phyloP scores from a whole-genome alignment of 2,797 vertebrate genomes.

The Coilia nasus region DNA sequence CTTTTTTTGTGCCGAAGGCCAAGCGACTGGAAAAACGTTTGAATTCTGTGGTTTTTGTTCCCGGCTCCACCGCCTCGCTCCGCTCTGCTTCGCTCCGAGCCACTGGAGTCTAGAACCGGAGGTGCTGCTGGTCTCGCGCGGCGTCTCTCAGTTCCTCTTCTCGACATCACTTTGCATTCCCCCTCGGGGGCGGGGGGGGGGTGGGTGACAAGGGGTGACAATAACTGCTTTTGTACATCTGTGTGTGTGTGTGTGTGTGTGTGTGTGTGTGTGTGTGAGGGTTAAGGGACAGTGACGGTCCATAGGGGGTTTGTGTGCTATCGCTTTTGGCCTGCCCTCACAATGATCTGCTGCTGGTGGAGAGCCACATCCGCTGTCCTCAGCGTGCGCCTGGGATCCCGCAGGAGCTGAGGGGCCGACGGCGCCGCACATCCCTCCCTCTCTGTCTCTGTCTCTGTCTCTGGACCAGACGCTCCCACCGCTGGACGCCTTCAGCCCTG shows the following conservation, averaged over 20 bases:
- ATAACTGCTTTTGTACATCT: slow-evolving; percentile 44
- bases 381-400: neutral
- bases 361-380: slow-evolving; percentile 1
- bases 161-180: slow-evolving; percentile 26
- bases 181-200: neutral
- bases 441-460: neutral
- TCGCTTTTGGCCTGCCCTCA: neutral
- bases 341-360: slow-evolving; percentile 15
- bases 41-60: slow-evolving; percentile 74
- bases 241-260: slow-evolving; percentile 43
- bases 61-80: slow-evolving; percentile 64
- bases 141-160: slow-evolving; percentile 59
- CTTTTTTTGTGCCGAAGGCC: slow-evolving; percentile 75
- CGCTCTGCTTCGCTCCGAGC: neutral
- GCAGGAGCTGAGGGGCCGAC: neutral
- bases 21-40: slow-evolving; percentile 76
- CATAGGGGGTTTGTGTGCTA: neutral
- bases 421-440: neutral
- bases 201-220: slow-evolving; percentile 54
- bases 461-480: neutral
- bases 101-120: slow-evolving; percentile 33
- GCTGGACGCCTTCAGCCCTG: neutral
- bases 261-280: slow-evolving; percentile 46
- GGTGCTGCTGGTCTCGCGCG: slow-evolving; percentile 52
- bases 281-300: neutral